Conservation (phyloP, 2,113 vertebrate species). For the Pseudopipra pipra region DNA sequence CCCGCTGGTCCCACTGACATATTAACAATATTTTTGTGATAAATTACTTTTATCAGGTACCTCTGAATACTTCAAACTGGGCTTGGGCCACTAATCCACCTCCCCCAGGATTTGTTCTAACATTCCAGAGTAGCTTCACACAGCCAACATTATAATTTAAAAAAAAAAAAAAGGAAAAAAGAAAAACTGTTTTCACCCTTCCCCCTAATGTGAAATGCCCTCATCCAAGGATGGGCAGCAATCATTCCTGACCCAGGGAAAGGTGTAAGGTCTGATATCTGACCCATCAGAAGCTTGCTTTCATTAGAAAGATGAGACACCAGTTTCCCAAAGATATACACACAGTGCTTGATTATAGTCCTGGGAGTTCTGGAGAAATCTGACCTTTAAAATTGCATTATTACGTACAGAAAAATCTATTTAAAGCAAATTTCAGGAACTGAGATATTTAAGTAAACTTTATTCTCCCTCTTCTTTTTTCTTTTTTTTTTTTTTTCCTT, state of each 20-base stretch:
- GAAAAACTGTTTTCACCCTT: background rate
- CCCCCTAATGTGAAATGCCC: conserved; percentile 13
- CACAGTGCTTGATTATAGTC: conserved; percentile 43
- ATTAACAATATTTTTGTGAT: background rate
- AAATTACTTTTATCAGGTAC: conserved; percentile 19
- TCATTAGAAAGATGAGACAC: conserved; percentile 60
- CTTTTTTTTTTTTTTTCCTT: background rate
- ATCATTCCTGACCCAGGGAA: conserved; percentile 59
- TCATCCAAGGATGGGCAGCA: conserved; percentile 17
- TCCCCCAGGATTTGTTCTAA: background rate
- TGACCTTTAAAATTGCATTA: conserved; percentile 61
- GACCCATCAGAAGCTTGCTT: conserved; percentile 55
- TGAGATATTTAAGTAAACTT: conserved; percentile 25
- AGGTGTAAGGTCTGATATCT: conserved; percentile 69
- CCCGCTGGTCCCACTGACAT: background rate
- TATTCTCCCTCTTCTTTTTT: background rate
- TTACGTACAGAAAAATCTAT: conserved; percentile 37
- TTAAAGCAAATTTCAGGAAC: conserved; percentile 48
- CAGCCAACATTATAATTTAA: background rate
- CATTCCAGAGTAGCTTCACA: conserved; percentile 10
- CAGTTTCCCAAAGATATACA: conserved; percentile 54
- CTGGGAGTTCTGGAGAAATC: conserved; percentile 62
- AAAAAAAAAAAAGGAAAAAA: background rate
- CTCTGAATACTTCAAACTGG: conserved; percentile 43
- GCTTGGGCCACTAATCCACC: conserved; percentile 7